A percentile compares a stretch with the other conserved stretches of the same genome.
phyloP scores from a whole-genome alignment of 2,113 vertebrate genomes.

The Chlorocebus sabaeus region DNA sequence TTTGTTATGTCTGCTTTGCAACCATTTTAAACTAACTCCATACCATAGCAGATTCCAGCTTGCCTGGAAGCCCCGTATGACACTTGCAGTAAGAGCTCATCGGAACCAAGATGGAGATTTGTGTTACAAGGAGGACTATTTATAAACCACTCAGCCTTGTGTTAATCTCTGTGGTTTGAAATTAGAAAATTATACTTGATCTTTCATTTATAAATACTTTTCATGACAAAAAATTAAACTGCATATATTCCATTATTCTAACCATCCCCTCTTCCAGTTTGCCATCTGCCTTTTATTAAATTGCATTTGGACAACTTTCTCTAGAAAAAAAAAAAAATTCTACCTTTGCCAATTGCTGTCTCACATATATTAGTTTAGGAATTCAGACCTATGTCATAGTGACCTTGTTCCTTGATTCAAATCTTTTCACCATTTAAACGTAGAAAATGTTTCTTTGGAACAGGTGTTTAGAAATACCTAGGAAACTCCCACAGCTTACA shows the following conservation, averaged over 20 bases:
- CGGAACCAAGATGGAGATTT: background rate
- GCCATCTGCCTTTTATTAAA: slow-evolving; percentile 66
- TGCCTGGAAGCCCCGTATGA: background rate
- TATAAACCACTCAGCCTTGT: background rate
- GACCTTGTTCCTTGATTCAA: slow-evolving; percentile 63
- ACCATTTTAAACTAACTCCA: background rate
- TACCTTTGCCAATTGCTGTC: background rate
- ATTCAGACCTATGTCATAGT: slow-evolving; percentile 18
- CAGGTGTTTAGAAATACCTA: slow-evolving; percentile 77
- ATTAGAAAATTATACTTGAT: slow-evolving; percentile 37
- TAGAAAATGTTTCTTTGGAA: slow-evolving; percentile 65
- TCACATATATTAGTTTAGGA: slow-evolving; percentile 29
- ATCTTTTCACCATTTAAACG: slow-evolving; percentile 59
- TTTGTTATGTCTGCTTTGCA: slow-evolving; percentile 15
- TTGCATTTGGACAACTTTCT: slow-evolving; percentile 46
- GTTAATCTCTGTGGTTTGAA: slow-evolving; percentile 40
- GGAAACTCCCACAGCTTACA: slow-evolving; percentile 50
- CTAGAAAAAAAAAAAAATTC: slow-evolving; percentile 9
- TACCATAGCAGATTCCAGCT: background rate
- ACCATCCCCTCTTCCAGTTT: background rate
- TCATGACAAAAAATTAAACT: slow-evolving; percentile 36
- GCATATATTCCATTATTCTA: slow-evolving; percentile 29
- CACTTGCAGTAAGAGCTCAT: background rate
- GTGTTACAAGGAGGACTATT: background rate
- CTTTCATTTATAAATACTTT: slow-evolving; percentile 53